Evolutionary conservation across 1,140 invertebrate species (phyloP).

Genomic region (Drosophila parabipectinata): DNA sequence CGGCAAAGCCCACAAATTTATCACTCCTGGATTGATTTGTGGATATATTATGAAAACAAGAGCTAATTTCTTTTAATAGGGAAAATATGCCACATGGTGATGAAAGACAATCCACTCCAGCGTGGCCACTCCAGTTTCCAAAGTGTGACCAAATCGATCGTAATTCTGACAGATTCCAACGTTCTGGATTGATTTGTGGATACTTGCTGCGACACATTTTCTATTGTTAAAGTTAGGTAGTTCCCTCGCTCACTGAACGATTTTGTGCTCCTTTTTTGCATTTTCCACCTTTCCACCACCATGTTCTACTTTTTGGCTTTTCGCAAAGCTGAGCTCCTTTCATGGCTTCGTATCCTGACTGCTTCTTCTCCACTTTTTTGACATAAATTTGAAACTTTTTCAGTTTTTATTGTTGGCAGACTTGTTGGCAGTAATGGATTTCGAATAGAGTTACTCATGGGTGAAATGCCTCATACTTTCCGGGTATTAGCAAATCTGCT

Average conservation of each 20-base stretch:
- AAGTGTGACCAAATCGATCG: constrained; percentile 21
- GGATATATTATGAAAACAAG: constrained; percentile 23
- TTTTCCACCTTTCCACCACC: constrained; percentile 15
- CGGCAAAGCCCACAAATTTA: background rate
- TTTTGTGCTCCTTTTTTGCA: constrained; percentile 5
- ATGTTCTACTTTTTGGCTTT: constrained; percentile 70
- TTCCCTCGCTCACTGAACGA: constrained; percentile 19
- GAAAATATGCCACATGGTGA: constrained; percentile 58
- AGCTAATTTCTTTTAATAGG: constrained; percentile 55
- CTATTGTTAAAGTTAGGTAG: constrained; percentile 70
- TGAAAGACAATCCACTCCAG: constrained; percentile 24
- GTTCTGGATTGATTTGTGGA: constrained; percentile 38
- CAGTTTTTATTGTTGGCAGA: constrained; percentile 80
- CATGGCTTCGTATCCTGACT: constrained; percentile 55
- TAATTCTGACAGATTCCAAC: background rate
- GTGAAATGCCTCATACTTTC: constrained; percentile 80
- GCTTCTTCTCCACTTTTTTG: constrained; percentile 46
- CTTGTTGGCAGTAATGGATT: constrained; percentile 81
- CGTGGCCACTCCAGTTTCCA: background rate
- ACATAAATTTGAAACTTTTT: constrained; percentile 81
- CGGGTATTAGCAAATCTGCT: constrained; percentile 79
- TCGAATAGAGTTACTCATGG: constrained; percentile 82
- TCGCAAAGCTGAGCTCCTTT: constrained; percentile 68
- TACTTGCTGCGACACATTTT: constrained; percentile 60
- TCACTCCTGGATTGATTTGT: constrained; percentile 31